Base-by-base conservation (phyloP, 2,888 invertebrate species). In the Lepidonotus clava region DNA sequence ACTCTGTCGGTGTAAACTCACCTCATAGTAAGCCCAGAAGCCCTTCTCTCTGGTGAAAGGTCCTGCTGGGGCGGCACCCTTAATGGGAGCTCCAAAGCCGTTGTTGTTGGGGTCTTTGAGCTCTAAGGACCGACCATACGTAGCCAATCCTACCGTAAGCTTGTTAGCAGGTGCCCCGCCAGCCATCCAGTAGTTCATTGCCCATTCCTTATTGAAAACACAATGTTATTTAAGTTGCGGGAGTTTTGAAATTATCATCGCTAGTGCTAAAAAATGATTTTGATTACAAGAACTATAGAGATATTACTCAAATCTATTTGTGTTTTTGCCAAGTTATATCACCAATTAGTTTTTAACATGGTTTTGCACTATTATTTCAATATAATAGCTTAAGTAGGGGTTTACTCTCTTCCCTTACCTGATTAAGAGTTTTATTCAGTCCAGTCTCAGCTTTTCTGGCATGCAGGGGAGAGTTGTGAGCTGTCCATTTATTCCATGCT, bases 401-500 rank as follows among this genome's bases (percentile, higher is more conserved):
- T n/a, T 46, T 46, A 46, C 18, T 46, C 46, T 46, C 18, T 8
- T 46, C 46, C 8, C 46, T 46, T 11, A 86, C 86, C 18, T 83
- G 36, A 40, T 86, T 86, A 40, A 86, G 86, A 0, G 18, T 21
- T 6, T 34, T 41, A 6, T 87, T 56, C 5, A n/a, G 32, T 4
- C 4, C 77, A 0, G 1, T 21, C 36, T 85, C 85, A 36, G 40
- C 86, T 11, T 8, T 14, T 18, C 80, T 36, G 5, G 41, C 5
- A 18, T 80, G 24, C 80, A 94, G 89, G 0, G 93, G 93, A 77
- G 93, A 91, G 88, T 94, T 92, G 85, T 92, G 92, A n/a, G 93
- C 94, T 1, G 93, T 91, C 53, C 87, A 83, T 2, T 86, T 86
- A 2, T 92, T 93, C 93, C 93, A 94, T 46, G 91, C 90, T 5